A percentile compares a stretch with the other conserved stretches of the same genome.
phyloP scores from a whole-genome alignment of 2,113 vertebrate genomes.

The Aphelocoma coerulescens region DNA sequence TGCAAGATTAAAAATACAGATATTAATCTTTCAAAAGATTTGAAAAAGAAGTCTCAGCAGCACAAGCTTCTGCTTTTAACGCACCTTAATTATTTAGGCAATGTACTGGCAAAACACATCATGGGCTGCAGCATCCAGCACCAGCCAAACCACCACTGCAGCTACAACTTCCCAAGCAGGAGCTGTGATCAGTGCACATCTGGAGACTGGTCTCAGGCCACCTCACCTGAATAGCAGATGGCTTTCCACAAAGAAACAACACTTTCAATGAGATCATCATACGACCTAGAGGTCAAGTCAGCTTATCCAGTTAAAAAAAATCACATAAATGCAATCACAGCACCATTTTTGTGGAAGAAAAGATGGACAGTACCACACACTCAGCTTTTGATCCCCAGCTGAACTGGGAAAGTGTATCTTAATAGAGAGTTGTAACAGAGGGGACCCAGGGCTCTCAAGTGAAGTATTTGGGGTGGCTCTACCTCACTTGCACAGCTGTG shows the following conservation, averaged over 20 bases:
- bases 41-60: constrained; percentile 57
- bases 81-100: constrained; percentile 74
- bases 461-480: background rate
- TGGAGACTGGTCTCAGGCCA: background rate
- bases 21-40: constrained; percentile 76
- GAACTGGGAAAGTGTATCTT: background rate
- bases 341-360: background rate
- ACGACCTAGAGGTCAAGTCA: background rate
- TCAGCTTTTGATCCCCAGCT: background rate
- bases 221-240: background rate
- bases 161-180: constrained; percentile 6
- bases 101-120: constrained; percentile 3
- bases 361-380: background rate
- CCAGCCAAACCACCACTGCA: background rate
- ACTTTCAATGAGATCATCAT: background rate
- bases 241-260: background rate
- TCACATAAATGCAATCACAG: background rate
- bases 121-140: background rate
- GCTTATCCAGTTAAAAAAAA: background rate
- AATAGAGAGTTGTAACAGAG: accelerated
- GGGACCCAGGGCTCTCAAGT: background rate
- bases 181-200: background rate
- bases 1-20: constrained; percentile 54
- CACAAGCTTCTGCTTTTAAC: constrained; percentile 68
- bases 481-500: background rate